Base-by-base conservation (phyloP, 2,888 invertebrate genomes). In the Axea sp. region DNA sequence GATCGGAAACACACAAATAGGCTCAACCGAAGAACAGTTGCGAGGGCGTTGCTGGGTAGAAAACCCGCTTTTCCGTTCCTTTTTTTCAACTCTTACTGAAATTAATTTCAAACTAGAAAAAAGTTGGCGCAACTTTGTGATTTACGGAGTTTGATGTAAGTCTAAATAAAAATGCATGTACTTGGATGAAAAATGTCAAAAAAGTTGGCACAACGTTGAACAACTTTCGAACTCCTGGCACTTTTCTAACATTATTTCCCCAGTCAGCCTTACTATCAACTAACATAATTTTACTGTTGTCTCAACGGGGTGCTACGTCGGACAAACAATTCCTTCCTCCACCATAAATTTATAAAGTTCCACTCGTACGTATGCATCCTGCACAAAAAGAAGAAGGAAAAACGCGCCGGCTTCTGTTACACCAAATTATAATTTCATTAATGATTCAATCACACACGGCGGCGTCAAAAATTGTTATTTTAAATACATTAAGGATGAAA, bases 81-180 rank as follows among this genome's bases (percentile, higher is more conserved):
- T 26, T 45, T 59, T 35, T 3, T 9, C 8, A 12, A 8, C 28
- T 19, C 41, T 28, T 14, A 33, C n/a, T 22, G 22, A 43, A 57
- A 57, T 57, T 57, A 57, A 57, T 57, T 57, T 33, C 24, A 30
- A 22, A 39, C 55, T 7, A 24, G 8, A 28, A 39, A 55, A 45
- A 35, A 9, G 24, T 55, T 15, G 28, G 5, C 19, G 45, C 19
- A 69, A 69, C 60, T 71, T 55, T 14, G 55, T 62, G 62, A 71
- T 71, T 71, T 62, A 71, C 69, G 37, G 53, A 71, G 53, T 71
- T 62, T 71, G 60, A 71, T 71, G 62, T 71, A 71, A 71, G 69
- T 71, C 69, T 71, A 71, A 71, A 71, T 71, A 71, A 62, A 71
- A 71, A 71, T 71, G 39, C 62, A 71, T 71, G 69, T 55, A 71